Conservation (phyloP, 2,888 invertebrate genomes). For the Miltochrista miniata region DNA sequence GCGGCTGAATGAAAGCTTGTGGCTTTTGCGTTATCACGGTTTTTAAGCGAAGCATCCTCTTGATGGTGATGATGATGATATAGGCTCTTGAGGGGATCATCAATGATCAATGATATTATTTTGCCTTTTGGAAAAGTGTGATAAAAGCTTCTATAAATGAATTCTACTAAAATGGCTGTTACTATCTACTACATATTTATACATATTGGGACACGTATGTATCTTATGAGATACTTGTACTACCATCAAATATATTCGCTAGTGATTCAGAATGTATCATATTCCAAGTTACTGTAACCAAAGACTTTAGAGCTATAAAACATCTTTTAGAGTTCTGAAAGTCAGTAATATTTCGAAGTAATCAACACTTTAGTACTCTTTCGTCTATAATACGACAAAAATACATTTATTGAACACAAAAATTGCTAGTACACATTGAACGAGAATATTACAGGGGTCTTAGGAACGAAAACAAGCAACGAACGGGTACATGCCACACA, state of each 20-base stretch:
- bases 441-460: neutral
- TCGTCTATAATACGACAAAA: neutral
- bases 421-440: neutral
- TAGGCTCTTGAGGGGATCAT: neutral
- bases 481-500: conserved; percentile 29
- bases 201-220: neutral
- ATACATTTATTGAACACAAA: neutral
- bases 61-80: conserved; percentile 9
- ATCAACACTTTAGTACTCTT: neutral
- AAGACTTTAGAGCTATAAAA: too few species aligned
- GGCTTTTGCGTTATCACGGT: conserved; percentile 52
- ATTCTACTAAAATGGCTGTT: neutral
- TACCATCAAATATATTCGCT: too few species aligned
- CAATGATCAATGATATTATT: neutral
- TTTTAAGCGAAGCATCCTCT: conserved; percentile 30
- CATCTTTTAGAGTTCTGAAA: too few species aligned
- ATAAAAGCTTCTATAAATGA: neutral
- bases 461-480: conserved; percentile 5
- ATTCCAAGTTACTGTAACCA: too few species aligned
- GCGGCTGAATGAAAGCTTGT: conserved; percentile 72
- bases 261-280: too few species aligned
- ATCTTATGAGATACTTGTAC: too few species aligned
- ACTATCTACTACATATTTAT: neutral
- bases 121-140: neutral
- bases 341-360: too few species aligned